phyloP scores from a whole-genome alignment of 1,140 invertebrate species.

The Ostrea edulis region DNA sequence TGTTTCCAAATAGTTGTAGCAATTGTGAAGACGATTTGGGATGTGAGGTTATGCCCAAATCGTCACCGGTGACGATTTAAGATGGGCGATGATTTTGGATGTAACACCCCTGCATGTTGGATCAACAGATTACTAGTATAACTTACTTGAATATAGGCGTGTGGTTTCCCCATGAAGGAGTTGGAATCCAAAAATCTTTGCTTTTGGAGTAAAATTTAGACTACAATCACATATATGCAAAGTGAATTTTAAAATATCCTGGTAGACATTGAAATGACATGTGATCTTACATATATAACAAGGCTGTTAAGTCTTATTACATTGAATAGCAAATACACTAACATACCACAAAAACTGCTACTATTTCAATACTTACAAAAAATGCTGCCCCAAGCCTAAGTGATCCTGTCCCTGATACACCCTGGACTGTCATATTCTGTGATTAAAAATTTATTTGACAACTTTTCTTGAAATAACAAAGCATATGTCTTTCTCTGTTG shows the following conservation, averaged over 20 bases:
- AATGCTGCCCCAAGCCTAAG: slow-evolving; percentile 95
- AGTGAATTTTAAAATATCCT: no score
- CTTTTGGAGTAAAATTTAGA: slow-evolving; percentile 88
- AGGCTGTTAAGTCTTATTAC: neutral
- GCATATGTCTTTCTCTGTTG: neutral
- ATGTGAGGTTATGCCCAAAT: no score
- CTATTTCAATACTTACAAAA: slow-evolving; percentile 82
- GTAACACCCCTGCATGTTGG: no score
- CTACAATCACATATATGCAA: slow-evolving; percentile 68
- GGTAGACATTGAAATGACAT: no score
- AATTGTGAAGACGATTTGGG: no score
- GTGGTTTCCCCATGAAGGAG: slow-evolving; percentile 99
- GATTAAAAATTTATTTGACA: slow-evolving; percentile 64
- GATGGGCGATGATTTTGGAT: no score
- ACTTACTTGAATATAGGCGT: slow-evolving; percentile 92
- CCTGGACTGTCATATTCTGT: slow-evolving; percentile 89
- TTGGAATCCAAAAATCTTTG: slow-evolving; percentile 94
- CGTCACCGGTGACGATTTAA: no score
- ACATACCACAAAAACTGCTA: neutral
- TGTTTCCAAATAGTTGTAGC: no score
- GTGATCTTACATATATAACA: no score
- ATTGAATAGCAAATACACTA: neutral
- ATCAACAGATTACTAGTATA: neutral
- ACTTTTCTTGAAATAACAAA: neutral
- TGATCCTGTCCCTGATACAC: slow-evolving; percentile 98